Conservation (phyloP, 2,888 invertebrate genomes). For the Clostera curtula region DNA sequence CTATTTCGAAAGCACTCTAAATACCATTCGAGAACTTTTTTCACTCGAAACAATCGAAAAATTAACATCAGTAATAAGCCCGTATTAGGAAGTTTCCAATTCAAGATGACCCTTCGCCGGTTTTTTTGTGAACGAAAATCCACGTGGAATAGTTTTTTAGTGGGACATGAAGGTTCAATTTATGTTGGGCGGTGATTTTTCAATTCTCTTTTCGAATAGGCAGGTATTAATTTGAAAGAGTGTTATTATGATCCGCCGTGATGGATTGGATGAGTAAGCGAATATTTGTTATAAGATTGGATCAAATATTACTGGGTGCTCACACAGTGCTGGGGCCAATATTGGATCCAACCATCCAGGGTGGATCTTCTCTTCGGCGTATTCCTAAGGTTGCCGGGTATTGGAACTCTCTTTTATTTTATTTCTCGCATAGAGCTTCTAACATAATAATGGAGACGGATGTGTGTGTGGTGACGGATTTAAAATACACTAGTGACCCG, state of each 20-base stretch:
- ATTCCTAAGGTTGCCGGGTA: too few relatives aligned
- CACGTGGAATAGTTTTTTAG: background rate
- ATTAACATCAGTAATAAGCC: slow-evolving; percentile 66
- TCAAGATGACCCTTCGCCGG: slow-evolving; percentile 20
- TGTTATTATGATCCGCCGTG: slow-evolving; percentile 62
- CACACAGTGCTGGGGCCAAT: too few relatives aligned
- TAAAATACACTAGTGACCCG: too few relatives aligned
- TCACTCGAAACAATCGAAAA: slow-evolving; percentile 50
- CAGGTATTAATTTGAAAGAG: slow-evolving; percentile 68
- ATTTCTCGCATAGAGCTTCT: too few relatives aligned
- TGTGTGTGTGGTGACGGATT: too few relatives aligned
- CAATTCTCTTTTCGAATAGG: slow-evolving; percentile 50
- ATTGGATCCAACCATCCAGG: too few relatives aligned
- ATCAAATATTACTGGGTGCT: slow-evolving; percentile 27
- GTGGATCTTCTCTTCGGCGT: too few relatives aligned
- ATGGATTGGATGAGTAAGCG: slow-evolving; percentile 67
- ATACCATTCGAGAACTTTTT: slow-evolving; percentile 49
- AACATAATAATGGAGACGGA: too few relatives aligned
- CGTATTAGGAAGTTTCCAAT: slow-evolving; percentile 34
- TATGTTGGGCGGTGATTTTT: slow-evolving; percentile 34
- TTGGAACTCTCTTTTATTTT: too few relatives aligned
- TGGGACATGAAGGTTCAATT: slow-evolving; percentile 16
- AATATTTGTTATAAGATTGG: slow-evolving; percentile 37
- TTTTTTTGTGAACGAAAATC: background rate
- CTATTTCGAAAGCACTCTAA: slow-evolving; percentile 60